Evolutionary conservation across 2,797 vertebrate species (phyloP), one percentile per base, ranked within the genome.

Genomic region (Thalassophryne amazonica): DNA sequence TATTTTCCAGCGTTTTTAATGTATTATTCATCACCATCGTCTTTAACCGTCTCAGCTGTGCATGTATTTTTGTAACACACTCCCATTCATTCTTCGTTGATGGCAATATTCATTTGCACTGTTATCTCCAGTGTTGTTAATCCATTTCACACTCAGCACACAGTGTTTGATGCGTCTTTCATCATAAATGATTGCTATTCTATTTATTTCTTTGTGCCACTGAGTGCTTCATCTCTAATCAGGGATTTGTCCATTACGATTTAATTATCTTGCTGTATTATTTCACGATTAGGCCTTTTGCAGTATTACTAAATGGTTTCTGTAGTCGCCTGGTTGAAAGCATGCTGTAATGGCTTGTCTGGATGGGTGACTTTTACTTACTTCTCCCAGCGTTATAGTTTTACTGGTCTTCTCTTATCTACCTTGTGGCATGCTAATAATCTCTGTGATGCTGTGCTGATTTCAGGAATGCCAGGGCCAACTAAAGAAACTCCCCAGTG

Each of bases 391-490:
- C 56, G 73, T 58, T 29, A 63, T 50, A 40, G 12, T 49, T 81
- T 69, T 73, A 49, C 67, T 69, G 56, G 73, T 58, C 55, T 59
- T 51, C 38, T 28, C 35, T 33, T 54, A 67, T 42, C 52, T 58
- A 37, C 62, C 51, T 63, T 61, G 60, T 60, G 69, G 38, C 66
- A 58, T 72, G 61, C 43, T 73, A 66, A 78, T 80, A 66, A 70
- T 75, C 56, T 64, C 45, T 59, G 47, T 22, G 47, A 54, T 73
- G 51, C 65, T 82, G 47, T 73, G 55, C 48, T 81, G 61, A 58
- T 85, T 85, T 74, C 74, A 87, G 85, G 79, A 83, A 81, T 73
- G 69, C 52, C 27, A 17, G 39, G 62, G 66, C 61, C 65, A 61
- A 45, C 60, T 18, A 21, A 42, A 27, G 58, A 76, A 50, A 58